Base-by-base conservation (phyloP, 1,140 invertebrate species). In the Diorhabda elongata region DNA sequence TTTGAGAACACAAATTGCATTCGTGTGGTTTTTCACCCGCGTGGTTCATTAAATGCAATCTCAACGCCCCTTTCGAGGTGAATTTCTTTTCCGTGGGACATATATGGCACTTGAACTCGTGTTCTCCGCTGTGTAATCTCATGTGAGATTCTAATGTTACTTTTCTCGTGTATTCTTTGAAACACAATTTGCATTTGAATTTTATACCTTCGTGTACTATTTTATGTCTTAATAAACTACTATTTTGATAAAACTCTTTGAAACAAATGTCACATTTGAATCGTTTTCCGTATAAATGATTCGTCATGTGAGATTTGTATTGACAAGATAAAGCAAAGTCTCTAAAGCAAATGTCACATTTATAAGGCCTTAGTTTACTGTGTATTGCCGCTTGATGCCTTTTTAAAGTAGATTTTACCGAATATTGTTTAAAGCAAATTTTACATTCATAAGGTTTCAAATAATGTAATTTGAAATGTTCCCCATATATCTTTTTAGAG, bases 51-150 rank as follows among this genome's bases (percentile, higher is more conserved):
- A 91, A 85, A 68, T 80, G 80, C 2, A 75, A 73, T 43, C 73
- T 81, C 44, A 79, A 71, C 8, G 77, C 78, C 4, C 76, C 81
- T 62, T 87, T 88, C 75, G 89, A 83, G n/a, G 91, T 90, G 77
- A 92, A 93, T 69, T 88, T 85, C 65, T 90, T 83, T 4, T 86
- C 87, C 2, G n/a, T 52, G 6, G n/a, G 6, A 81, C 92, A 95
- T 67, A 87, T 84, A 64, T 87, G 86, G 80, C 92, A 93, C 42
- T 85, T 85, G 76, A 91, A 93, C 0, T 92, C 92, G 74, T 91
- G 90, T 76, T 93, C 91, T 3, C 90, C 87, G 0, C 87, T 88
- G 73, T 90, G 89, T 0, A 86, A 88, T 3, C 89, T 78, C 77
- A 90, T 89, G n/a, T 52, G 47, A n/a, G 47, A 52, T 52, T 52